Conservation (phyloP, 2,888 invertebrate genomes). For the Yponomeuta malinellus region DNA sequence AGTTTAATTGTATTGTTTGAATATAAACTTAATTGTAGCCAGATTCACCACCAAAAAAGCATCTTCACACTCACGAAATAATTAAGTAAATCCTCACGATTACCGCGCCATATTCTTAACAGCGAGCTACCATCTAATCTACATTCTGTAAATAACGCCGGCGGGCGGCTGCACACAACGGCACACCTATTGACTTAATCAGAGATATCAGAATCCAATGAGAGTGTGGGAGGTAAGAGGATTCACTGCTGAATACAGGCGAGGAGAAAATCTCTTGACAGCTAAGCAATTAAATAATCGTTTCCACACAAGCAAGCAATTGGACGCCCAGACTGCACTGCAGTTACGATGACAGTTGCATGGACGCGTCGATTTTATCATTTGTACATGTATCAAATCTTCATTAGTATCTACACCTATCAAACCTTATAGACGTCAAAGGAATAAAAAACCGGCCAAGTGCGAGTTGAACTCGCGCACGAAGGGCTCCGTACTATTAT, state of each 20-base stretch:
- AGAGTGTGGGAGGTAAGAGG: not conserved
- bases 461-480: no score
- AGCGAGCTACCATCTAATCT: not conserved
- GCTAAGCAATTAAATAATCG: not conserved
- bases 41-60: no score
- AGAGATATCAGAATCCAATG: conserved; percentile 25
- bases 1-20: no score
- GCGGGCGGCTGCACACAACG: conserved; percentile 24
- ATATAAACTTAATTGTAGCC: no score
- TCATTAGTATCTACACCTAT: no score
- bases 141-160: conserved; percentile 31
- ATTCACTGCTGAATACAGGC: not conserved
- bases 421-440: no score
- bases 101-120: not conserved
- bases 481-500: no score
- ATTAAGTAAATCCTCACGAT: not conserved
- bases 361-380: no score
- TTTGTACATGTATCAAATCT: no score
- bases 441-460: no score
- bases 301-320: not conserved
- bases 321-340: no score
- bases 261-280: conserved; percentile 10
- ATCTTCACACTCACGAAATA: not conserved
- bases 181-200: conserved; percentile 50
- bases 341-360: no score